Evolutionary conservation across 2,888 invertebrate genomes (phyloP).

Genomic region (Tetanocera ferruginea): DNA sequence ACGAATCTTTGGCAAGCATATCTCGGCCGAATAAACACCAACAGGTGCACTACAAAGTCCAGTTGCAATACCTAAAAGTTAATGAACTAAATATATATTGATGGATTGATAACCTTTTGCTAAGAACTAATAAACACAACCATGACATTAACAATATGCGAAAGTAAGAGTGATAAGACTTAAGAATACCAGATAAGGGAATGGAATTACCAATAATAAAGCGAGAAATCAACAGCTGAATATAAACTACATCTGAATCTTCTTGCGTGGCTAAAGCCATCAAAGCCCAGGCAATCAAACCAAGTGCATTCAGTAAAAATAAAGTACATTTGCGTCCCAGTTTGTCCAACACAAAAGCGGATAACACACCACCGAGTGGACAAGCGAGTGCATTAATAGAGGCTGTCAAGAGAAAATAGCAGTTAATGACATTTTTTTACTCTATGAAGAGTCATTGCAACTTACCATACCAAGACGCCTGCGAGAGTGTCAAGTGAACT

Average conservation of each 20-base stretch:
- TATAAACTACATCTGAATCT: slow-evolving; percentile 54
- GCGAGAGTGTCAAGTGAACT: slow-evolving; percentile 56
- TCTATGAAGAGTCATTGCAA: too few species aligned
- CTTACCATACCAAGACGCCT: slow-evolving; percentile 68
- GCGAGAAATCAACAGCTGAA: slow-evolving; percentile 65
- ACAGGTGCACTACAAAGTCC: slow-evolving; percentile 67
- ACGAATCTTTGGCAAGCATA: slow-evolving; percentile 73
- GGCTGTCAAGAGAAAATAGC: slow-evolving; percentile 51
- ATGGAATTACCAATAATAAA: slow-evolving; percentile 62
- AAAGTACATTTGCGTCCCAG: slow-evolving; percentile 66
- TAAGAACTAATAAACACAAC: not conserved
- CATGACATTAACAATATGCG: too few species aligned
- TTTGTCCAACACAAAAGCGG: slow-evolving; percentile 63
- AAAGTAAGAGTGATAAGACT: not conserved
- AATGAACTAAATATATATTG: slow-evolving; percentile 9
- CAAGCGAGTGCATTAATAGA: slow-evolving; percentile 65
- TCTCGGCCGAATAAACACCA: slow-evolving; percentile 69
- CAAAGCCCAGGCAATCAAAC: slow-evolving; percentile 63
- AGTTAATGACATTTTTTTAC: not conserved
- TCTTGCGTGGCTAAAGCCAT: slow-evolving; percentile 61
- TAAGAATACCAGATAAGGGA: not conserved
- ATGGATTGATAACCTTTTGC: not conserved
- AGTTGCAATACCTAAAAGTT: slow-evolving; percentile 60
- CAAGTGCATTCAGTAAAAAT: slow-evolving; percentile 61
- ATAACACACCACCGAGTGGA: slow-evolving; percentile 66